Percentiles rank a stretch among this genome's conserved stretches.
Conservation (phyloP, 2,888 invertebrate species). For the Lydus trimaculatus region DNA sequence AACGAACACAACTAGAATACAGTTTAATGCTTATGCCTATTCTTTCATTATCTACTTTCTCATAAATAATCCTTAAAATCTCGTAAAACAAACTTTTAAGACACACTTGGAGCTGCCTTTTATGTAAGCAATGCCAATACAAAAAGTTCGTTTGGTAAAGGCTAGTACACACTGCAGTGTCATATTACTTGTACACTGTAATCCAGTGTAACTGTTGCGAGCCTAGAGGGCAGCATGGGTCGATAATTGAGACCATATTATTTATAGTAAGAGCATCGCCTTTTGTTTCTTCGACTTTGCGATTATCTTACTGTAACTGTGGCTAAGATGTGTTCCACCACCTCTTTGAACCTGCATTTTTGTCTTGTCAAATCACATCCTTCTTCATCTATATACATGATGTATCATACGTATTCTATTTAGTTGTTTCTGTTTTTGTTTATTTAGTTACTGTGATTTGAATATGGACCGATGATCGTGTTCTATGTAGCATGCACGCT, state of each 20-base stretch:
- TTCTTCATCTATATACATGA: not conserved
- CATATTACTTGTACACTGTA: too few species aligned
- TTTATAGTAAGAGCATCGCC: too few species aligned
- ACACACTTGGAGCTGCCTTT: not conserved
- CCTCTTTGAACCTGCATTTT: not conserved
- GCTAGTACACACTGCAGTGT: too few species aligned
- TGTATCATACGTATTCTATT: not conserved
- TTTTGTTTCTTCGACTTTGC: too few species aligned
- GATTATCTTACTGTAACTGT: too few species aligned
- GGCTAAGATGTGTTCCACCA: too few species aligned
- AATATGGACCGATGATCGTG: constrained; percentile 4
- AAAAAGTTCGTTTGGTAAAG: too few species aligned
- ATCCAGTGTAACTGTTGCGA: too few species aligned
- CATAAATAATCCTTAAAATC: not conserved
- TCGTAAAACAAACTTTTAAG: not conserved
- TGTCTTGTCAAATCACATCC: not conserved
- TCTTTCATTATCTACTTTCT: not conserved
- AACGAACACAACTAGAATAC: not conserved
- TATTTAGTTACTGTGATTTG: not conserved
- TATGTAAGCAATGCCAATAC: not conserved
- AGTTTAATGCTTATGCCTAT: not conserved
- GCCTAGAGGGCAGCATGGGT: too few species aligned
- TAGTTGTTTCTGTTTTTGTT: not conserved
- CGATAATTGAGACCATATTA: too few species aligned
- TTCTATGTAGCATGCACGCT: constrained; percentile 39